Percentiles rank a stretch among this genome's conserved stretches.
Evolutionary conservation across 2,113 vertebrate genomes (phyloP).

Genomic region (Notarius quadriscutis): DNA sequence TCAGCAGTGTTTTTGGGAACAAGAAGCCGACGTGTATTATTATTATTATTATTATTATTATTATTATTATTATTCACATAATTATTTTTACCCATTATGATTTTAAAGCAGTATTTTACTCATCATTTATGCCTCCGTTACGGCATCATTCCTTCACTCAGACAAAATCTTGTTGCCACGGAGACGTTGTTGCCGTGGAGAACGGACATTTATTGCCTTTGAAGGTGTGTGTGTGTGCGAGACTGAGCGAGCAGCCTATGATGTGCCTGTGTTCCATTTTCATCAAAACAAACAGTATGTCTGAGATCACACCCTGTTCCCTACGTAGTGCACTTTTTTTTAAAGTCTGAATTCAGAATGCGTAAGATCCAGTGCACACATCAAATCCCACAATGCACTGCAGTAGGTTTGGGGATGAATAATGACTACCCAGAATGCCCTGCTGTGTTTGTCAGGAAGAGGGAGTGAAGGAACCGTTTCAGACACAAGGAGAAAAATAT

Average conservation of each 20-base stretch:
- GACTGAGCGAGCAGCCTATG: conserved; percentile 50
- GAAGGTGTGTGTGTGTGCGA: conserved; percentile 59
- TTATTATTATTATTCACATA: conserved; percentile 61
- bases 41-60: conserved; percentile 51
- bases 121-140: conserved; percentile 42
- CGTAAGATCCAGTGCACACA: neutral
- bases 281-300: conserved; percentile 53
- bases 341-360: neutral
- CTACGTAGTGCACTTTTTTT: neutral
- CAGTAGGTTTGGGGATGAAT: neutral
- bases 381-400: conserved; percentile 27
- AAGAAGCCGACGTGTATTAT: neutral
- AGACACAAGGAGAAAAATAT: neutral
- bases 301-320: neutral
- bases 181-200: conserved; percentile 78
- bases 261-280: conserved; percentile 75
- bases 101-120: conserved; percentile 69
- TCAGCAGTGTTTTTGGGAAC: conserved; percentile 17
- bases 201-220: conserved; percentile 75
- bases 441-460: neutral
- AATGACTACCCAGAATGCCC: neutral
- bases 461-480: neutral
- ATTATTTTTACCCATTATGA: conserved; percentile 49
- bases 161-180: conserved; percentile 73
- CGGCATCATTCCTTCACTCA: conserved; percentile 62